A percentile compares a stretch with the other conserved stretches of the same genome.
These are phyloP conservation scores for Dryobota labecula DNA, from an alignment of 2,888 invertebrate species.

Conservation along the genomic window DNA sequence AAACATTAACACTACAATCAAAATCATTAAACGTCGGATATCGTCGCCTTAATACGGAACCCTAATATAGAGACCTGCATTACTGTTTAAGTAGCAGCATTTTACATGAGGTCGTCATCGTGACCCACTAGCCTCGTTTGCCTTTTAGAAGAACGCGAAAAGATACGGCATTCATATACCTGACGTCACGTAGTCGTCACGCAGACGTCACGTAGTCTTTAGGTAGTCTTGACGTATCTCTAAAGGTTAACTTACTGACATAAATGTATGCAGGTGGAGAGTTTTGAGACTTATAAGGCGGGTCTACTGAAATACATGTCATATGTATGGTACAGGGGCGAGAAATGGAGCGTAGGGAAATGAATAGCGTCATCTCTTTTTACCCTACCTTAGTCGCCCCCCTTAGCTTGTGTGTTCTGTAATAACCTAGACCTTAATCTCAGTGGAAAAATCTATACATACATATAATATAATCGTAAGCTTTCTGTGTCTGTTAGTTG, in stretches of 20 bases:
- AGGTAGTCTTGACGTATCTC: slow-evolving; percentile 8
- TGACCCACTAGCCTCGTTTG: slow-evolving; percentile 59
- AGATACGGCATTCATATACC: slow-evolving; percentile 45
- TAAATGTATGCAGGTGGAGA: not conserved
- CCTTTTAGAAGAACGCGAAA: slow-evolving; percentile 46
- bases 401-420: too few relatives aligned
- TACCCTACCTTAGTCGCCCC: too few relatives aligned
- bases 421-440: too few relatives aligned
- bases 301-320: not conserved
- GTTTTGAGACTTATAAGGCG: slow-evolving; percentile 5
- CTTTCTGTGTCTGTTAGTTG: too few relatives aligned
- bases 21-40: too few relatives aligned
- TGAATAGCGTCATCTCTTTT: too few relatives aligned
- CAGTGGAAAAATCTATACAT: too few relatives aligned
- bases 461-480: too few relatives aligned
- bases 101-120: slow-evolving; percentile 49
- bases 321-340: not conserved
- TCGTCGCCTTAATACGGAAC: slow-evolving; percentile 1
- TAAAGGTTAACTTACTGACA: slow-evolving; percentile 8
- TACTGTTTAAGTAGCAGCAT: slow-evolving; percentile 45
- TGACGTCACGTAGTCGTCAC: slow-evolving; percentile 30
- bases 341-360: not conserved
- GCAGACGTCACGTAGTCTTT: not conserved
- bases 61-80: slow-evolving; percentile 35
- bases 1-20: too few relatives aligned